Evolutionary conservation across 2,113 vertebrate species (phyloP), one percentile per base, ranked within the genome.

Genomic region (Boleophthalmus pectinirostris): DNA sequence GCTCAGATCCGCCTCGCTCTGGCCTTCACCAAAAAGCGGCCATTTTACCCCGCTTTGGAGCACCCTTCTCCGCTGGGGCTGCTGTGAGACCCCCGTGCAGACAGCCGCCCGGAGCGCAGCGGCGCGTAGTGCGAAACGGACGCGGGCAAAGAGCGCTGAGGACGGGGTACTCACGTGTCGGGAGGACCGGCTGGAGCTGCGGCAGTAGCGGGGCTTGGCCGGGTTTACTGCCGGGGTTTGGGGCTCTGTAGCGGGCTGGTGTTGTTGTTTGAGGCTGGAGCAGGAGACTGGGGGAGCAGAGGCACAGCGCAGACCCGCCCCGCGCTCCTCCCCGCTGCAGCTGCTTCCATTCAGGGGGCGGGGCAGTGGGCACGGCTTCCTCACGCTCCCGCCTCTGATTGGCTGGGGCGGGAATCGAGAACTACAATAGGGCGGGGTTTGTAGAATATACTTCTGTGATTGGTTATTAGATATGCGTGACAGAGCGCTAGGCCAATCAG

Each of bases 251-350:
- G 7, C 61, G 78, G 76, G 18, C 47, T 79, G 68, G 78, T 87
- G 86, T 83, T 87, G 85, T 80, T 86, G 87, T 89, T 87, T 80
- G 53, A 78, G 68, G 69, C 51, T 80, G 85, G 54, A 84, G 72
- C 80, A 58, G 56, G 79, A 70, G 77, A 88, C 87, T 88, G 80
- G 67, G 87, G 82, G 13, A 58, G 20, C 51, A 54, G 51, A 54
- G 51, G 18, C 20, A 54, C 8, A n/a, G 51, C 6, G 18, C 51
- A 18, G 51, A 54, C 51, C 18, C 51, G 51, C 51, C 51, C 51
- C 51, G 20, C 51, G 51, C 51, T 53, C 68, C 87, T 80, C 88
- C 88, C 78, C 78, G 82, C 24, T 25, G 80, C 64, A 73, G 70
- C 66, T 20, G 29, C 65, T 51, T 10, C 68, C 43, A 74, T 79